Evolutionary conservation across 2,113 vertebrate species (phyloP), one percentile per base, ranked within the genome.

Genomic region (Prunella himalayana): DNA sequence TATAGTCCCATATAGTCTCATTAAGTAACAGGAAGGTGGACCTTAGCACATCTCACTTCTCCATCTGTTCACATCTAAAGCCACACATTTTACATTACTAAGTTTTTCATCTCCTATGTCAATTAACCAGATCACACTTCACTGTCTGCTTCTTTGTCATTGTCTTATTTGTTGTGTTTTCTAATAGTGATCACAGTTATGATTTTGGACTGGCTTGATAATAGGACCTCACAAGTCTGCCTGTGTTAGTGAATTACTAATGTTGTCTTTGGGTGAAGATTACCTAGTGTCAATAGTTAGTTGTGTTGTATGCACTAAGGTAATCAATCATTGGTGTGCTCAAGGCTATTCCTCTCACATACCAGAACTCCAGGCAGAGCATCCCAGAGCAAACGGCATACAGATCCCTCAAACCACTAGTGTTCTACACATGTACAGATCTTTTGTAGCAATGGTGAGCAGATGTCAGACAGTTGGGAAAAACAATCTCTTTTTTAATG

Each of bases 381-480:
- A 51, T 19, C 8, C 23, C 23, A 50, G 23, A 15, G 20, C 7
- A 50, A 42, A 56, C 22, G 15, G 14, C 18, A 51, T 49, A 20
- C 30, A 54, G 0, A 1, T 41, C 8, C 11, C 19, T 61, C 44
- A 56, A 65, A 18, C 21, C 10, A 1, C 6, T 23, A 47, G 12
- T 42, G 27, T 51, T 89, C 33, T 42, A 72, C 35, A 33, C 5
- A 23, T 1, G 0, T 31, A 44, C 9, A 73, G 10, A 13, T 11
- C 2, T 12, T 37, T 64, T 84, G 78, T 53, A 84, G 1, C 25
- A 61, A 51, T 18, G 6, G 2, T 0, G 1, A 35, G 24, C 33
- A 20, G n/a, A 78, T 4, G 5, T 45, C 16, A 39, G 10, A 53
- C 2, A 65, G 6, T 0, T 14, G 3, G 4, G 1, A 21, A 79